Evolutionary conservation across 2,113 vertebrate genomes (phyloP), one percentile per base, ranked within the genome.

Genomic region (Mus spicilegus): DNA sequence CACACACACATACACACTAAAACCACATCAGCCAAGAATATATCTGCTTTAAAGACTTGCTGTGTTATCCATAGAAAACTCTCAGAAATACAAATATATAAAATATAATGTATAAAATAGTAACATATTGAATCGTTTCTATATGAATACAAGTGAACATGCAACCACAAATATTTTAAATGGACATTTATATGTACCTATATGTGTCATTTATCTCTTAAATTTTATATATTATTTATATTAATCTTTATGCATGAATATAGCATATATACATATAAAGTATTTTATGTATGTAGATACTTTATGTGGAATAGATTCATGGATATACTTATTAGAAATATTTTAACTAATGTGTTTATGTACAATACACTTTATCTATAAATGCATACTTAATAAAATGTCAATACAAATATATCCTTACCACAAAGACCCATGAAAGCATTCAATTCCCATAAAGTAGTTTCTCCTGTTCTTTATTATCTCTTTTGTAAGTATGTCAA

Each of bases 101-200:
- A 61, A 87, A 56, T 78, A 24, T 39, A 22, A 61, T 28, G 7
- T 65, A 87, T 87, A 56, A 72, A 69, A 69, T 86, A 78, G 36
- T 89, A 63, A 28, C 78, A 16, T 42, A 16, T 33, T 80, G 42
- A 85, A 56, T 65, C 80, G n/a, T 58, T 30, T 75, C 51, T 67
- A 76, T 46, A 30, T 30, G 51, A 11, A 72, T 88, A 39, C 26
- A 46, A 75, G 82, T 9, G 77, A 89, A 92, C 67, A 86, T 13
- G 61, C 63, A 93, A 92, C 22, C 58, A 91, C 16, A 89, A 93
- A 89, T 89, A 95, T 87, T 88, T 90, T 92, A 94, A 95, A 75
- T 72, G 46, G n/a, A 46, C 72, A 70, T 42, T 80, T 75, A 81
- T 82, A 51, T 56, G 78, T 39, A 92, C 5, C 17, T 63, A 26